Base-by-base conservation (phyloP, 2,888 invertebrate genomes). In the Diarsia brunnea region DNA sequence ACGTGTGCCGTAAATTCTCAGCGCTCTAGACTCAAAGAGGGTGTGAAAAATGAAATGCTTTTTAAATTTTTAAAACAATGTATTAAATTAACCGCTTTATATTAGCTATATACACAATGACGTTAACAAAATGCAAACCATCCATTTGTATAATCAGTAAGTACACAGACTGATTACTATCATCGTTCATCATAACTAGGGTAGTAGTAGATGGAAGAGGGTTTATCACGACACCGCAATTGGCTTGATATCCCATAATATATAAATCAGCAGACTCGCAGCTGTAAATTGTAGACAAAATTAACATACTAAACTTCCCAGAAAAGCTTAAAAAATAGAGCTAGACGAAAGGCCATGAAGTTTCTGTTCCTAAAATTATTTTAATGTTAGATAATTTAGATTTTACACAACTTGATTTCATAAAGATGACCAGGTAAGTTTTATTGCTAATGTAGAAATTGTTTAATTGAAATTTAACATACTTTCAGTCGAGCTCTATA, bases 1-100 rank as follows among this genome's bases (percentile, higher is more conserved):
- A n/a, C n/a, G n/a, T n/a, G n/a, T n/a, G n/a, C n/a, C 16, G 58
- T 16, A 27, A 27, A 24, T 14, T 58, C 8, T 16, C n/a, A 24
- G 55, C 16, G 55, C 24, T 55, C 24, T 16, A 58, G 7, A 38
- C 38, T 38, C 38, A 8, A 7, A 38, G 38, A 5, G 58, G 27
- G 27, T 8, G 27, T 58, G 27, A 8, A 43, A 24, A 63, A 63
- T 63, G n/a, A 63, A 81, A 82, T 24, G 51, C 69, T 27, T 43
- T 58, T 69, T 76, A 86, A 31, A 90, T 93, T 94, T 95, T 95
- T 94, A 91, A 95, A 96, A 96, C 96, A 95, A 96, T 95, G 94
- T 96, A 96, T 95, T 96, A 94, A 95, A 95, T 95, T 96, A 96
- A 96, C 96, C 93, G 92, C 93, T 95, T 95, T 95, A 96, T 95